Evolutionary conservation across 2,113 vertebrate genomes (phyloP).

Genomic region (Oophaga pumilio): DNA sequence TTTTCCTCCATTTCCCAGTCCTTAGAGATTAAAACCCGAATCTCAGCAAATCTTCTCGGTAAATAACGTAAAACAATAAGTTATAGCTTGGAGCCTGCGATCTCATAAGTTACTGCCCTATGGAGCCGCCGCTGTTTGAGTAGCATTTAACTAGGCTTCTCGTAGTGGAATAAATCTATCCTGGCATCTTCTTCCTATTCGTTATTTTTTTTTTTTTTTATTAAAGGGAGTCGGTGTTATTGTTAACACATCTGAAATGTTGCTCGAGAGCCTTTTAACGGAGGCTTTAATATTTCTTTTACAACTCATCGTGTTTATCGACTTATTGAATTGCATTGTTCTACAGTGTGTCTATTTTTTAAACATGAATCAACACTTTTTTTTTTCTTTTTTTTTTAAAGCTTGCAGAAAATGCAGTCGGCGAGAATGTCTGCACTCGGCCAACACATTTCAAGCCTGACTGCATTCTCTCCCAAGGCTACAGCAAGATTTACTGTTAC

Average conservation of each 20-base stretch:
- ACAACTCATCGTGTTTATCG: conserved; percentile 37
- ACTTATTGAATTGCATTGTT: conserved; percentile 53
- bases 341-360: conserved; percentile 55
- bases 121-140: conserved; percentile 4
- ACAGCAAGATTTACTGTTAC: conserved; percentile 51
- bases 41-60: conserved; percentile 18
- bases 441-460: conserved; percentile 56
- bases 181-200: conserved; percentile 2
- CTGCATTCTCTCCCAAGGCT: conserved; percentile 54
- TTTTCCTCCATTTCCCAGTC: not conserved
- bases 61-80: conserved; percentile 39
- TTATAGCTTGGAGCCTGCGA: conserved; percentile 25
- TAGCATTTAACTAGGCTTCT: conserved; percentile 33
- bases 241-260: conserved; percentile 43
- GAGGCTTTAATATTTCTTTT: conserved; percentile 50
- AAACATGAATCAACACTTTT: conserved; percentile 62
- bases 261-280: conserved; percentile 34
- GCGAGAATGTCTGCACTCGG: conserved; percentile 46
- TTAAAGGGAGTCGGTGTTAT: conserved; percentile 28
- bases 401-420: conserved; percentile 54
- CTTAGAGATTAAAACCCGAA: conserved; percentile 20
- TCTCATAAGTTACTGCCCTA: conserved; percentile 43
- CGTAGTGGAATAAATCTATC: conserved; percentile 39
- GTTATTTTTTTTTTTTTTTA: conserved; percentile 47
- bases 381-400: conserved; percentile 29